Conservation (phyloP, 2,797 vertebrate species). For the Fringilla coelebs region DNA sequence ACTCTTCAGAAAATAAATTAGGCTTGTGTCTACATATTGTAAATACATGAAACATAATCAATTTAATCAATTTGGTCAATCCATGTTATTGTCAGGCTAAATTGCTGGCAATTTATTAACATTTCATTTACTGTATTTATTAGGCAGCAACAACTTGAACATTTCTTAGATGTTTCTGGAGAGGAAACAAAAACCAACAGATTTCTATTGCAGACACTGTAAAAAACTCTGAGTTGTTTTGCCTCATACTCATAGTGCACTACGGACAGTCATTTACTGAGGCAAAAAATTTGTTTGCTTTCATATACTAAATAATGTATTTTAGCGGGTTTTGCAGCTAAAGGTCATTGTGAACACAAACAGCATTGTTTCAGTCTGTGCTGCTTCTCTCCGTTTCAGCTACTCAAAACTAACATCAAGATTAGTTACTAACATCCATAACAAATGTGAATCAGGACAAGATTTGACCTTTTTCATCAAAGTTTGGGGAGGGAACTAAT, state of each 20-base stretch:
- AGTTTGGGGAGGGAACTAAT: not conserved
- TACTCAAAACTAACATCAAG: not conserved
- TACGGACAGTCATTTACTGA: not conserved
- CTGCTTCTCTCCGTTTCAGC: not conserved
- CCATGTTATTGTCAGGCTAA: constrained; percentile 69
- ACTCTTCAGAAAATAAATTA: constrained; percentile 78
- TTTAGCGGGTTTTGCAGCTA: not conserved
- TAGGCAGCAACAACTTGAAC: constrained; percentile 13
- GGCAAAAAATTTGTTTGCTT: constrained; percentile 1
- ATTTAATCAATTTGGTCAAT: constrained; percentile 76
- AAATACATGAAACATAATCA: constrained; percentile 81
- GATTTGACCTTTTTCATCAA: not conserved
- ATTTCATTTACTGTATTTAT: constrained; percentile 64
- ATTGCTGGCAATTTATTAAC: constrained; percentile 74
- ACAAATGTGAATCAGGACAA: not conserved
- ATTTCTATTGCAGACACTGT: not conserved
- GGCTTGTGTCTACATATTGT: constrained; percentile 72
- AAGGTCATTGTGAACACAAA: constrained; percentile 14
- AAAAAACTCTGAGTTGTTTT: not conserved
- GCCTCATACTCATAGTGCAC: not conserved
- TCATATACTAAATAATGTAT: constrained; percentile 19
- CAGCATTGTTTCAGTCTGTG: not conserved
- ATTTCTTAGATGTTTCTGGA: not conserved
- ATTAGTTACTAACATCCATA: not conserved
- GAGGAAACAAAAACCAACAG: not conserved